Base-by-base conservation (phyloP, 2,888 invertebrate species). In the Drosophila nigritarsus region DNA sequence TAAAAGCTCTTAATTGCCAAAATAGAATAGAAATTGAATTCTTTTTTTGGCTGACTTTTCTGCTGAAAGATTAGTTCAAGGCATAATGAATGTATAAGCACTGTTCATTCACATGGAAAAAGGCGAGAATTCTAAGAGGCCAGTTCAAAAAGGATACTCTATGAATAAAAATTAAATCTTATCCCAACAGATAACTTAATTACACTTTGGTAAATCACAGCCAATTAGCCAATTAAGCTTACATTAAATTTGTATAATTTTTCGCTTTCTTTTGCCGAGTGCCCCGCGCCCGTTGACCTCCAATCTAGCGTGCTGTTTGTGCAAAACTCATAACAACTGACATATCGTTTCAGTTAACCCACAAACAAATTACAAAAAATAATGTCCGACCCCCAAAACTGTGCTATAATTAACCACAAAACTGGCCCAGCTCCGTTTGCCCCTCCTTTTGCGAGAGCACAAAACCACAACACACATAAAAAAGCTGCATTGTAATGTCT, bases 391-490 rank as follows among this genome's bases (percentile, higher is more conserved):
- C 82, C 76, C 70, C 70, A 68, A 75, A 75, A 81, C 76, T 73
- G 73, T 75, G 75, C 78, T 87, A 81, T 86, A 86, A 86, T 87
- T 86, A 86, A 86, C 85, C 85, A 70, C 87, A 84, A 82, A 82
- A 80, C 67, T 67, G 75, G 65, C 36, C 27, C 58, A 58, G 27
- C 9, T 45, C 58, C 29, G 8, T 9, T 49, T n/a, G 55, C 50
- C 61, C 40, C 34, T 5, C 13, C 5, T 2, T 15, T 48, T 32
- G n/a, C 3, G 8, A 27, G 20, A 55, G 32, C 24, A 54, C 36
- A 40, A 70, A 72, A 65, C 62, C 73, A 60, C 78, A 65, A 62
- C 13, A 72, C 59, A 36, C 24, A 68, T 11, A 59, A 60, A 65
- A 65, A 83, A 78, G 58, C 60, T 82, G 87, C 85, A 76, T 71